Base-by-base conservation (phyloP, 2,888 invertebrate genomes). In the Sericinus montela region DNA sequence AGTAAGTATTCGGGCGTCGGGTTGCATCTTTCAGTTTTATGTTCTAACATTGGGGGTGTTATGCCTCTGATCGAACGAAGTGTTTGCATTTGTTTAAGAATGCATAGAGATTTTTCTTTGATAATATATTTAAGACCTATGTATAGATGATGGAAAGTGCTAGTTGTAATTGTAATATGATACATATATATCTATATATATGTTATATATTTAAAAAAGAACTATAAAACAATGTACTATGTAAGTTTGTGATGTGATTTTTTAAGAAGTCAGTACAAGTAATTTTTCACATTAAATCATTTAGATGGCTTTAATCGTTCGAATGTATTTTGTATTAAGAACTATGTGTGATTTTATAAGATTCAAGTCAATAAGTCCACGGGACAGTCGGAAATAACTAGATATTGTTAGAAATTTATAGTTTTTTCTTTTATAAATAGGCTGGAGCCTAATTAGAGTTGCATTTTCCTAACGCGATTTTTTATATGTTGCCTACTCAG, bases 41-140 rank as follows among this genome's bases (percentile, higher is more conserved):
- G n/a, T 77, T 76, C 78, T 76, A 69, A 69, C 72, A 71, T 80
- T 75, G 75, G 72, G 63, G 76, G 67, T 62, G 54, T 35, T 38
- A 53, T 49, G 65, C 62, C 69, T 62, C 68, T 67, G 66, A 75
- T 80, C 62, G 68, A 63, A 68, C 57, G 67, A 67, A 67, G 68
- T 63, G 69, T 65, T 72, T 75, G 82, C 82, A 84, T 84, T 83
- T 84, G 81, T 84, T 84, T 80, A 81, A 83, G 69, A 84, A 82
- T 84, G 82, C 81, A 75, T 74, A 74, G 67, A 74, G 54, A 62
- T 67, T 65, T 72, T 70, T 64, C 58, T 70, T 70, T 66, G 58
- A 59, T 67, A 55, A 52, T 57, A 53, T 59, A 59, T 56, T 56
- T 58, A 46, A 53, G 36, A 52, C 39, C 32, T 52, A 63, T 61